Conservation (phyloP, 2,113 vertebrate genomes). For the Gasterosteus nipponicus region DNA sequence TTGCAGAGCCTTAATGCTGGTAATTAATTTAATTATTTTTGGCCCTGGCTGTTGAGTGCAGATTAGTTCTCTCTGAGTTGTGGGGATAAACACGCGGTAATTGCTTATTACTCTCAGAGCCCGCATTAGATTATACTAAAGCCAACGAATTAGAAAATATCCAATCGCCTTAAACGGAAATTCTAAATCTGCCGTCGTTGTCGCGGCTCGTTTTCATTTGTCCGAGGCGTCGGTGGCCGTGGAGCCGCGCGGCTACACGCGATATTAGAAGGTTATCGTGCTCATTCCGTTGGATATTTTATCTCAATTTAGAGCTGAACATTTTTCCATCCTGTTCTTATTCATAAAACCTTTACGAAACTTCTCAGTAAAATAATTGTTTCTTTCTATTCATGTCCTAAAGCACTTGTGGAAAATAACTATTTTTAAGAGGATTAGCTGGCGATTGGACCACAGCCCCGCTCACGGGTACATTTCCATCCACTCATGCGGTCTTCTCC, state of each 20-base stretch:
- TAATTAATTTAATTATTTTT: slow-evolving; percentile 83
- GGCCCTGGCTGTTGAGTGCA: slow-evolving; percentile 75
- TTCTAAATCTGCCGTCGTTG: slow-evolving; percentile 31
- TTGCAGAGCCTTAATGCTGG: slow-evolving; percentile 73
- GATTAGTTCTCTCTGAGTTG: slow-evolving; percentile 73
- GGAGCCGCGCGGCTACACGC: too few species aligned
- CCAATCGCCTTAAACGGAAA: slow-evolving; percentile 71
- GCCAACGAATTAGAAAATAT: slow-evolving; percentile 70
- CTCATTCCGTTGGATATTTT: neutral
- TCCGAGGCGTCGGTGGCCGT: neutral
- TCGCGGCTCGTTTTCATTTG: slow-evolving; percentile 13
- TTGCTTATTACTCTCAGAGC: slow-evolving; percentile 74
- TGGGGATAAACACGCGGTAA: slow-evolving; percentile 75
- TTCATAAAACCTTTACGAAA: neutral
- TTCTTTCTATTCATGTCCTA: neutral
- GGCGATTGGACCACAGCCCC: neutral
- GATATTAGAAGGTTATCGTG: neutral
- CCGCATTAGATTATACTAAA: slow-evolving; percentile 69
- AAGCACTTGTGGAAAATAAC: neutral
- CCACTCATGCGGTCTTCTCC: neutral
- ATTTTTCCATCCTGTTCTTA: neutral
- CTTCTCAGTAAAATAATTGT: neutral
- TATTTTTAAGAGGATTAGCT: slow-evolving; percentile 1
- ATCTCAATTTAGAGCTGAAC: neutral
- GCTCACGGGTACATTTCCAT: neutral